phyloP scores from a whole-genome alignment of 1,140 invertebrate species.

The Orchestia grillus region DNA sequence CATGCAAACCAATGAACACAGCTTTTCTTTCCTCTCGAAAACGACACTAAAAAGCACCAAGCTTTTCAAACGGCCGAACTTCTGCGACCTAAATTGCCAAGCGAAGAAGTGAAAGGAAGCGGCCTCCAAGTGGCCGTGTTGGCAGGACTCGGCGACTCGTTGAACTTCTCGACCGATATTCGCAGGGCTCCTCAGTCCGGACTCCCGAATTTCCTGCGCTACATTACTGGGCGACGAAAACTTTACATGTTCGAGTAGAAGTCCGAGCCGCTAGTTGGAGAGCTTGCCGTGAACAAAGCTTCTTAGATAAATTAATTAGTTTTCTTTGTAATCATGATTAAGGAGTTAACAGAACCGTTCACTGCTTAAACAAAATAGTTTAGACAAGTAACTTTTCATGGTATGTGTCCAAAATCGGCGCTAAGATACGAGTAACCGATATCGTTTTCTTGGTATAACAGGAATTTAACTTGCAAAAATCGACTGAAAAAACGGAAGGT shows the following conservation, averaged over 20 bases:
- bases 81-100: not conserved
- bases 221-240: not conserved
- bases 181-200: not conserved
- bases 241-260: not conserved
- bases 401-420: no score
- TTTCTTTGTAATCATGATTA: not conserved
- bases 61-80: conserved; percentile 27
- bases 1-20: conserved; percentile 20
- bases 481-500: no score
- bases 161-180: not conserved
- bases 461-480: no score
- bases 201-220: not conserved
- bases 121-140: not conserved
- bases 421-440: no score
- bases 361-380: no score
- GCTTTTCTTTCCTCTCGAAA: not conserved
- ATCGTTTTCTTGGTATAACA: no score
- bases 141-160: not conserved
- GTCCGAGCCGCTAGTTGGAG: not conserved
- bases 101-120: conserved; percentile 28
- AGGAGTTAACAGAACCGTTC: no score
- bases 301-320: not conserved
- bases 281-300: not conserved
- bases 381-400: no score
- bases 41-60: conserved; percentile 7